Conservation (phyloP, 2,797 vertebrate genomes). For the Anguilla marmorata region DNA sequence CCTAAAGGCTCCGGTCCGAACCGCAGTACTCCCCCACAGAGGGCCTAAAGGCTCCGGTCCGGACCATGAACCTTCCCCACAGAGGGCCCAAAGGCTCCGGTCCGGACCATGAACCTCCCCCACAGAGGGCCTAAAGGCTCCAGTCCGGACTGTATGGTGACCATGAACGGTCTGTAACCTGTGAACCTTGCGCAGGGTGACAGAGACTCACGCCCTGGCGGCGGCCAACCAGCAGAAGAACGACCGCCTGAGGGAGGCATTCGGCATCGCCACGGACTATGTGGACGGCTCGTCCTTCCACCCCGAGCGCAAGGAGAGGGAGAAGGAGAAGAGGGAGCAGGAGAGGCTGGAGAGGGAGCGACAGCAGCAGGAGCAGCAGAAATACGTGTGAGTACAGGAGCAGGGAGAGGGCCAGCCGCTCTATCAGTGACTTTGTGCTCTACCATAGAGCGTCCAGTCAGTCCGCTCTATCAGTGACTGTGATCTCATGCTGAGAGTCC, state of each 20-base stretch:
- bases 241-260: conserved; percentile 84
- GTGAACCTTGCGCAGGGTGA: conserved; percentile 65
- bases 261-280: conserved; percentile 86
- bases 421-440: no score
- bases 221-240: conserved; percentile 93
- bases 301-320: conserved; percentile 81
- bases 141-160: not conserved
- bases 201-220: conserved; percentile 88
- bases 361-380: conserved; percentile 65
- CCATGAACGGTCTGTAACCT: not conserved
- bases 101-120: no score
- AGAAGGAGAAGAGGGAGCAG: conserved; percentile 76
- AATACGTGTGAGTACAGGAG: conserved; percentile 66
- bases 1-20: no score
- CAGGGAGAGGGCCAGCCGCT: not conserved
- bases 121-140: no score
- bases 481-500: no score
- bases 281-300: conserved; percentile 91
- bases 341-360: conserved; percentile 77
- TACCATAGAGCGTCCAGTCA: not conserved
- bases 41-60: not conserved
- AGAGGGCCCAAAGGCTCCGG: not conserved
- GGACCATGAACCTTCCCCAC: not conserved
- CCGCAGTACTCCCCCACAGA: no score
- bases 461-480: not conserved